phyloP scores from a whole-genome alignment of 2,797 vertebrate genomes.

The Odontamblyopus lacepedii region DNA sequence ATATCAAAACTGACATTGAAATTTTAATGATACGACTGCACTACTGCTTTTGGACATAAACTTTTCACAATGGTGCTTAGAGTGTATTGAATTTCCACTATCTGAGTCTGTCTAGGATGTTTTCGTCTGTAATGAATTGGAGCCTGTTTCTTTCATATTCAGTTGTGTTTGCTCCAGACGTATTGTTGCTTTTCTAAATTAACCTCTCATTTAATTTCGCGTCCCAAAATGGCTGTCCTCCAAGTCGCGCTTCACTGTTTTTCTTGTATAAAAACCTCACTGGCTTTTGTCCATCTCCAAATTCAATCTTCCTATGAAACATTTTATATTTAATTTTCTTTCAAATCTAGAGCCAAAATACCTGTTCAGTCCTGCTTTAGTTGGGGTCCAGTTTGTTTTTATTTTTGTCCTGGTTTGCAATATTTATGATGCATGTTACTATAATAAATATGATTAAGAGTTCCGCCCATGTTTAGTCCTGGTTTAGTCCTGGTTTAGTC shows the following conservation, averaged over 20 bases:
- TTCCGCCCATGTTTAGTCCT: too few species aligned
- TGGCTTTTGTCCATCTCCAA: conserved; percentile 52
- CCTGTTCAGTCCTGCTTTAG: conserved; percentile 25
- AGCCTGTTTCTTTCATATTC: conserved; percentile 12
- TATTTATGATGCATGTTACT: too few species aligned
- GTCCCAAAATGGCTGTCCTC: conserved; percentile 36
- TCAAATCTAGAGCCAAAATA: conserved; percentile 49
- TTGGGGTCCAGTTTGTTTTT: not conserved
- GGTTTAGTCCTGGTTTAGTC: too few species aligned
- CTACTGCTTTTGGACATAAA: too few species aligned
- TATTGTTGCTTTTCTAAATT: conserved; percentile 42
- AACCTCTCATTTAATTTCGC: conserved; percentile 27
- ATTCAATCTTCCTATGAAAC: conserved; percentile 39
- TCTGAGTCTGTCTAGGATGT: not conserved
- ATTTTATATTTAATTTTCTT: conserved; percentile 12
- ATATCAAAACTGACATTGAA: too few species aligned
- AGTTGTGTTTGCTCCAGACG: conserved; percentile 42
- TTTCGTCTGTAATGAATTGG: conserved; percentile 20
- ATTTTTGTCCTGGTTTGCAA: too few species aligned
- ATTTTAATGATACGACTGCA: too few species aligned
- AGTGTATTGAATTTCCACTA: too few species aligned
- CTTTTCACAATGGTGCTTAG: too few species aligned
- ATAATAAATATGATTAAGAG: too few species aligned
- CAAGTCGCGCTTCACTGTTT: conserved; percentile 26
- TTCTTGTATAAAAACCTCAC: conserved; percentile 22